These are phyloP conservation scores for Morinoia aosen DNA, from an alignment of 2,888 invertebrate genomes.

Conservation along the genomic window DNA sequence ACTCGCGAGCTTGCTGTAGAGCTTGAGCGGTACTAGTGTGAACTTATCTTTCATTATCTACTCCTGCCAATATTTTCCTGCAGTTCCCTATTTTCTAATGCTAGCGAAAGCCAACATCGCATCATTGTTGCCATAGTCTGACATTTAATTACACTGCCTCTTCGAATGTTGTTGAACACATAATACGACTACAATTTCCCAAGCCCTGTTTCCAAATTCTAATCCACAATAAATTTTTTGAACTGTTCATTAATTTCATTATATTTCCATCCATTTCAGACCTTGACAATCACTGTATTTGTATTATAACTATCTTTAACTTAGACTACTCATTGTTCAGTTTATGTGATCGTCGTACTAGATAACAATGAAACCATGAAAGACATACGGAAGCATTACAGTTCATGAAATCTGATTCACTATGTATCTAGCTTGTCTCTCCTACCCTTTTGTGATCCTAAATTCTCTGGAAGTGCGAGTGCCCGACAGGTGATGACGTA, in stretches of 20 bases:
- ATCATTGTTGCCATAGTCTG: not conserved
- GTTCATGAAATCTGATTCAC: not conserved
- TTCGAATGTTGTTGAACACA: not conserved
- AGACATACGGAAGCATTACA: not conserved
- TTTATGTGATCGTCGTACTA: not conserved
- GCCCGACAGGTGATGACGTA: constrained; percentile 1
- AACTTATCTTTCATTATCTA: not conserved
- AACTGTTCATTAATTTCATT: not conserved
- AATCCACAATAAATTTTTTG: not conserved
- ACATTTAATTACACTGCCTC: not conserved
- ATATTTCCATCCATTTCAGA: constrained; percentile 7
- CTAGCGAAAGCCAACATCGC: not conserved
- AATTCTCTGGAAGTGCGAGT: constrained; percentile 17
- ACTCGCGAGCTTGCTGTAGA: too few relatives aligned
- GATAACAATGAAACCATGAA: not conserved
- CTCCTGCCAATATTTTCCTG: not conserved
- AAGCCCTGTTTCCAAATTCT: not conserved
- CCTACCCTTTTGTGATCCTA: constrained; percentile 15
- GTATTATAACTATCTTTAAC: not conserved
- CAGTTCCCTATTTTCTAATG: not conserved
- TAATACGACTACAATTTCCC: not conserved
- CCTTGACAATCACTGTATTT: constrained; percentile 43
- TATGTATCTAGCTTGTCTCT: constrained; percentile 9
- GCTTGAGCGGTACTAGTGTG: too few relatives aligned
- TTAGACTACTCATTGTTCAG: not conserved